A percentile compares a stretch with the other conserved stretches of the same genome.
Conservation (phyloP, 2,113 vertebrate species). For the Corythoichthys intestinalis region DNA sequence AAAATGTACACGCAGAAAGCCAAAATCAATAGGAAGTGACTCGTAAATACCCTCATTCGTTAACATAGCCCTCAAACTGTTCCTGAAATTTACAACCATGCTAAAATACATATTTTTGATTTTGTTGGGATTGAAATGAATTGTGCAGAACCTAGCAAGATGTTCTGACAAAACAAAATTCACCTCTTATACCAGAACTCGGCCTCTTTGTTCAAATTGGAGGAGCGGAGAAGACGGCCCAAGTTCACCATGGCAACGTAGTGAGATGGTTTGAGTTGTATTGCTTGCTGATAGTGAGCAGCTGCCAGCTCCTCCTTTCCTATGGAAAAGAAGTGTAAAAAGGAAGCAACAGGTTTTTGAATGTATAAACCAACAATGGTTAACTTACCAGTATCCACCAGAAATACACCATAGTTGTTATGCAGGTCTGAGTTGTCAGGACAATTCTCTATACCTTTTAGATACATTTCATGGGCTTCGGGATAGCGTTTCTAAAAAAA, state of each 20-base stretch:
- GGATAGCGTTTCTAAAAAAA: slow-evolving; percentile 80
- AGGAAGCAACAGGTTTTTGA: neutral
- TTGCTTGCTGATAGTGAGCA: slow-evolving; percentile 85
- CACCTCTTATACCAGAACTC: slow-evolving; percentile 91
- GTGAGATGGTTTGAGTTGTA: slow-evolving; percentile 84
- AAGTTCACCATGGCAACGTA: slow-evolving; percentile 97
- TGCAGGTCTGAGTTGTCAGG: slow-evolving; percentile 92
- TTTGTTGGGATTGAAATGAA: too few species aligned
- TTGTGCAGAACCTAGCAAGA: too few species aligned
- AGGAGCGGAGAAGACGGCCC: slow-evolving; percentile 86
- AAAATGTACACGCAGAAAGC: too few species aligned
- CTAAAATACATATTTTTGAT: too few species aligned
- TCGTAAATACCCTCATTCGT: too few species aligned
- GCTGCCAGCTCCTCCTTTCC: slow-evolving; percentile 80
- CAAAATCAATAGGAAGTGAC: too few species aligned
- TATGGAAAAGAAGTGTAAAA: slow-evolving; percentile 36
- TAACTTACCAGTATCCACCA: slow-evolving; percentile 87
- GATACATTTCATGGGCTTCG: slow-evolving; percentile 86
- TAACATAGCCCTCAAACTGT: too few species aligned
- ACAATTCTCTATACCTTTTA: slow-evolving; percentile 86
- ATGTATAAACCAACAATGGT: neutral
- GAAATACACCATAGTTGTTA: slow-evolving; percentile 94
- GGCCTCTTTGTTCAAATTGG: slow-evolving; percentile 83
- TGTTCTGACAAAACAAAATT: neutral
- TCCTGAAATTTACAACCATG: too few species aligned